phyloP scores from a whole-genome alignment of 2,888 invertebrate species.

The Bellardia bayeri region DNA sequence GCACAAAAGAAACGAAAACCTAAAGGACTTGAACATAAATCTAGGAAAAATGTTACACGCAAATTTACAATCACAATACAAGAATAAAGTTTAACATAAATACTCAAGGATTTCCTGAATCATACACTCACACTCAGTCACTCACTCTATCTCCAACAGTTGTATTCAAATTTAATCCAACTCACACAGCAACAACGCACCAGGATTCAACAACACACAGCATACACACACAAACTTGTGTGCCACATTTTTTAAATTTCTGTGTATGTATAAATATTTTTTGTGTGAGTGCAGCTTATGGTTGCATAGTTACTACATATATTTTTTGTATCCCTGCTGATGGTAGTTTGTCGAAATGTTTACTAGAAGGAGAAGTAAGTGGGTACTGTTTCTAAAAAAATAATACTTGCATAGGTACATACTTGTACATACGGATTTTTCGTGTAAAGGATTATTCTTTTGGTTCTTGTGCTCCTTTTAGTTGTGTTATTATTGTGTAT shows the following conservation, averaged over 20 bases:
- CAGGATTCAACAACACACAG: background rate
- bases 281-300: slow-evolving; percentile 33
- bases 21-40: slow-evolving; percentile 15
- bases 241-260: slow-evolving; percentile 3
- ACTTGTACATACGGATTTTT: slow-evolving; percentile 29
- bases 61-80: slow-evolving; percentile 59
- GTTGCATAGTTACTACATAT: slow-evolving; percentile 46
- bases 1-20: background rate
- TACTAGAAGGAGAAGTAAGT: background rate
- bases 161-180: slow-evolving; percentile 2
- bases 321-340: background rate
- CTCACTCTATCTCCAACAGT: background rate
- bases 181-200: slow-evolving; percentile 6
- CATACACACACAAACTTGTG: background rate
- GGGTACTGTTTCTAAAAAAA: slow-evolving; percentile 2
- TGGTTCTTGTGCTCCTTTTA: slow-evolving; percentile 9
- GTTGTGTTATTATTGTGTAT: slow-evolving; percentile 30
- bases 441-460: slow-evolving; percentile 43
- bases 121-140: slow-evolving; percentile 29
- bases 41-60: slow-evolving; percentile 45
- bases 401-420: slow-evolving; percentile 11
- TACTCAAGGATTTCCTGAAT: slow-evolving; percentile 63
- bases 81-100: slow-evolving; percentile 48
- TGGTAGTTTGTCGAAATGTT: background rate
- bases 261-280: slow-evolving; percentile 2